Percentiles rank a stretch among this genome's conserved stretches.
phyloP scores from a whole-genome alignment of 92 coral and sea anemone species.

The Actinernus sp. region DNA sequence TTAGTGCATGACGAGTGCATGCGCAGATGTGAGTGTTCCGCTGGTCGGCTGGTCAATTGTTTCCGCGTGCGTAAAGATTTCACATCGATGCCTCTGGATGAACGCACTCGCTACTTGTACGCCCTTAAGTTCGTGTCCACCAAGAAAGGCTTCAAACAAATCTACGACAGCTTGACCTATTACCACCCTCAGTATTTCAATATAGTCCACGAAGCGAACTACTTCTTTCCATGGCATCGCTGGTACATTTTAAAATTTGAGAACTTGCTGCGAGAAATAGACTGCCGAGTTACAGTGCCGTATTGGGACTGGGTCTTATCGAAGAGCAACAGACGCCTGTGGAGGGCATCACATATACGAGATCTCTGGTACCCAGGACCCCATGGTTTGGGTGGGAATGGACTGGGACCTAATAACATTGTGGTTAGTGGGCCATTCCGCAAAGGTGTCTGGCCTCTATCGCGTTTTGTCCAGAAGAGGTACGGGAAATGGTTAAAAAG shows the following conservation, averaged over 20 bases:
- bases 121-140: slow-evolving; percentile 64
- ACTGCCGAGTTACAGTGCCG: slow-evolving; percentile 90
- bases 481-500: slow-evolving; percentile 48
- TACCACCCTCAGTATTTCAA: slow-evolving; percentile 64
- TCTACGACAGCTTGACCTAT: slow-evolving; percentile 62
- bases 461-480: slow-evolving; percentile 15
- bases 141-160: slow-evolving; percentile 33
- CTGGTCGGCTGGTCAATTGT: slow-evolving; percentile 66
- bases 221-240: slow-evolving; percentile 96
- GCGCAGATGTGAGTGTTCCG: slow-evolving; percentile 66
- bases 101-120: slow-evolving; percentile 67
- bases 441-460: slow-evolving; percentile 46
- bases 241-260: slow-evolving; percentile 88
- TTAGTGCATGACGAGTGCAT: slow-evolving; percentile 63
- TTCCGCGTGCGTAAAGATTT: slow-evolving; percentile 83
- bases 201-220: slow-evolving; percentile 68
- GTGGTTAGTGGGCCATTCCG: slow-evolving; percentile 81
- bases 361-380: slow-evolving; percentile 82
- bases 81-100: slow-evolving; percentile 72
- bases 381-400: slow-evolving; percentile 92
- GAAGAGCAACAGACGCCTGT: slow-evolving; percentile 42
- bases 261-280: slow-evolving; percentile 78
- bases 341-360: slow-evolving; percentile 58
- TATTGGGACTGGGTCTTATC: slow-evolving; percentile 94
- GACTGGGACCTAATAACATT: slow-evolving; percentile 33